phyloP scores from a whole-genome alignment of 2,888 invertebrate genomes.

The Axea sp. region DNA sequence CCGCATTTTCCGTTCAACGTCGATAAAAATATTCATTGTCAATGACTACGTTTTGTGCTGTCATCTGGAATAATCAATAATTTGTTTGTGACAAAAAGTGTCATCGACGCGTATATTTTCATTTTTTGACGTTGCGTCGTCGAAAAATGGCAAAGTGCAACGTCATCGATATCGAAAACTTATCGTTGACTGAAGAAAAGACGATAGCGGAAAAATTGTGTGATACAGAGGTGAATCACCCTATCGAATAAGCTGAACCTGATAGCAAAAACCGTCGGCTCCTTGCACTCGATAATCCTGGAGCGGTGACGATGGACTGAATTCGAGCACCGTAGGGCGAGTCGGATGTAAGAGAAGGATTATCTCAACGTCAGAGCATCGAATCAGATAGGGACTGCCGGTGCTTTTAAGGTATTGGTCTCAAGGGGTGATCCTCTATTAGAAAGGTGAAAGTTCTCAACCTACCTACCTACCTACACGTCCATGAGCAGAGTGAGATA shows the following conservation, averaged over 20 bases:
- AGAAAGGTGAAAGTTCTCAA: conserved; percentile 45
- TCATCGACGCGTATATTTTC: too few species aligned
- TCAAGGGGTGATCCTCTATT: conserved; percentile 62
- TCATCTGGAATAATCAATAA: too few species aligned
- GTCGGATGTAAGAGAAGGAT: conserved; percentile 75
- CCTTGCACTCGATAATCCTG: conserved; percentile 64
- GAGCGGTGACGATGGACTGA: conserved; percentile 54
- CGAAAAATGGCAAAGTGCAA: conserved; percentile 25
- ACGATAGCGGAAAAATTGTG: conserved; percentile 68
- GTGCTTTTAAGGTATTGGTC: conserved; percentile 76
- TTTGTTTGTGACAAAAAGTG: too few species aligned
- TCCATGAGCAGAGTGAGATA: conserved; percentile 59
- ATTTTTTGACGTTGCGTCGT: conserved; percentile 16
- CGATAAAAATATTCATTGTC: too few species aligned
- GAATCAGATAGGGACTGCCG: conserved; percentile 72
- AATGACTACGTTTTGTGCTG: too few species aligned
- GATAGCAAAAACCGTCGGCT: conserved; percentile 70
- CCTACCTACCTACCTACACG: conserved; percentile 23
- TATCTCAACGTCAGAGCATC: conserved; percentile 70
- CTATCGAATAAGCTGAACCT: conserved; percentile 68
- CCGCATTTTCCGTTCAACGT: too few species aligned
- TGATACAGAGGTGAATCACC: conserved; percentile 67
- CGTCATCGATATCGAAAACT: conserved; percentile 58
- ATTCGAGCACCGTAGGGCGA: conserved; percentile 44
- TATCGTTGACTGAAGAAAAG: conserved; percentile 63